A percentile compares a stretch with the other conserved stretches of the same genome.
These are phyloP conservation scores for Lynx canadensis DNA, from an alignment of 2,113 vertebrate genomes.

Conservation along the genomic window DNA sequence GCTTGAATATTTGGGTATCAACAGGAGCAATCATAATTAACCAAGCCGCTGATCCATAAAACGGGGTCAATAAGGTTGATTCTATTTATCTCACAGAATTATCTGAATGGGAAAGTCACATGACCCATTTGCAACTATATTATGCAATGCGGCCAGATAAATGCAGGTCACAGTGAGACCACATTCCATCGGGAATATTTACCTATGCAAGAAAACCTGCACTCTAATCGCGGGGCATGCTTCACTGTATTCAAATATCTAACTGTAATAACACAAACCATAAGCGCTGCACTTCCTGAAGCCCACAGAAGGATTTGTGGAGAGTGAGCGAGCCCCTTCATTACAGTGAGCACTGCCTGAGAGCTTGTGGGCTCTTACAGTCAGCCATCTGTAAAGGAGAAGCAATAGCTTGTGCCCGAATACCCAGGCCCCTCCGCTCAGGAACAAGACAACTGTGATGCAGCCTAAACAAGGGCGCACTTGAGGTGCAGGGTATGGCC, in stretches of 20 bases:
- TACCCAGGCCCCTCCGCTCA: background rate
- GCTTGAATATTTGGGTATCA: background rate
- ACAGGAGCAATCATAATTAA: background rate
- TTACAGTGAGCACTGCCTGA: accelerated
- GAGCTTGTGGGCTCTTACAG: accelerated
- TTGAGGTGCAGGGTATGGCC: accelerated
- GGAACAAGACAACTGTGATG: background rate
- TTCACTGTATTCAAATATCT: background rate
- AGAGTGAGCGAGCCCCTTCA: background rate
- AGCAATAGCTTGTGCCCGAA: background rate
- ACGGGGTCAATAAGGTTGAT: background rate
- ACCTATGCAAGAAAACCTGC: background rate
- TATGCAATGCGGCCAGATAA: background rate
- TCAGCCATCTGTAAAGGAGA: background rate
- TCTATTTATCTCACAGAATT: background rate
- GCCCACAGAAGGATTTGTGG: no score
- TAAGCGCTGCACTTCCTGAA: background rate
- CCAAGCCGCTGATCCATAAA: background rate
- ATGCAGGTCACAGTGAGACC: background rate
- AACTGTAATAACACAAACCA: background rate
- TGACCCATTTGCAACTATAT: background rate
- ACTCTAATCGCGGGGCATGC: background rate
- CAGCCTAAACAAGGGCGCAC: accelerated
- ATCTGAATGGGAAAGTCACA: background rate
- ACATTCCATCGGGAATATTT: background rate